Evolutionary conservation across 1,140 invertebrate species (phyloP), one percentile per base, ranked within the genome.

Genomic region (Eriosoma lanigerum): DNA sequence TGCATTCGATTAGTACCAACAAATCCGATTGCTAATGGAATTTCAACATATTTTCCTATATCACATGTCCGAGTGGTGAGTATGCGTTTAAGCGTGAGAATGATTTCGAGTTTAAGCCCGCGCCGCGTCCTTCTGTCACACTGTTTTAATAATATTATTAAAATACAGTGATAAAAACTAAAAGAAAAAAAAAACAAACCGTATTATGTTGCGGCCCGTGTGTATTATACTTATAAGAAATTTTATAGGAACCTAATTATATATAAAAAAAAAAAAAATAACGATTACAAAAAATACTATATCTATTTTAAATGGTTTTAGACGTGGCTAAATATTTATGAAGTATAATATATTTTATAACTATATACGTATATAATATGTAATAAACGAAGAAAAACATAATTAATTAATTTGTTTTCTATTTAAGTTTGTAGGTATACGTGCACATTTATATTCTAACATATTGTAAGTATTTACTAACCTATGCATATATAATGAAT

Each of bases 21-120:
- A 13, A 76, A 76, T 58, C 73, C 32, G 52, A 76, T 58, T 2
- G 54, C 52, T 58, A 75, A 58, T 58, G 72, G 72, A 75, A 75
- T 75, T 75, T 75, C 52, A 58, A 54, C 72, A 58, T 38, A n/a
- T 58, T 56, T n/a, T 56, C 6, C 26, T 15, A 6, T 3, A 19
- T 6, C 29, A 19, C 52, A 52, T 15, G 60, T 12, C 6, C 19
- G 26, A 44, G 19, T 29, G 10, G 10, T 26, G 48, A 29, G n/a
- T 73, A 58, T 58, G 10, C 8, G 8, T 44, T 58, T 44, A 29
- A 56, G 29, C 73, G 73, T 76, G 73, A 76, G 73, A 76, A 76
- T 58, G 32, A 56, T 56, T 76, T 56, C 50, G n/a, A 54, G 50
- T 44, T 68, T 24, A 58, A 26, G 54, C 10, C 52, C 6, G 19